A percentile compares a stretch with the other conserved stretches of the same genome.
Evolutionary conservation across 2,888 invertebrate genomes (phyloP).

Genomic region (Philaethria dido): DNA sequence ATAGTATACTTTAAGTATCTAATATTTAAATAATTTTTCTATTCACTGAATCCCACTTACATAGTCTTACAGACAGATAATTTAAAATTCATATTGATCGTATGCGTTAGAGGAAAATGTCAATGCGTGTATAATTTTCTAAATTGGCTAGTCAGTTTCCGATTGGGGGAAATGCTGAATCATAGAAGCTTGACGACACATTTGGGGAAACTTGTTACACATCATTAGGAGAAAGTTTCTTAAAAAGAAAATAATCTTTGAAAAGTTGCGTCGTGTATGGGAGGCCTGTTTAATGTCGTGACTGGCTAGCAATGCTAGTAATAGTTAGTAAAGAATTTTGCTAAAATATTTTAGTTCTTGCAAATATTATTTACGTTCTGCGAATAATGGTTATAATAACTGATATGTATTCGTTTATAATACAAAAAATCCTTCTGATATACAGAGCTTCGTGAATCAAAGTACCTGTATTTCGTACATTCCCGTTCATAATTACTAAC

Average conservation of each 20-base stretch:
- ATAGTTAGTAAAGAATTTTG: conserved; percentile 70
- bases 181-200: conserved; percentile 6
- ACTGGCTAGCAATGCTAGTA: conserved; percentile 63
- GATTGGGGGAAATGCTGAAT: conserved; percentile 19
- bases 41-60: conserved; percentile 1
- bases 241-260: not conserved
- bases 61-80: conserved; percentile 2
- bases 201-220: conserved; percentile 12
- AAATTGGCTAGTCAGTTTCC: conserved; percentile 17
- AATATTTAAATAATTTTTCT: not conserved
- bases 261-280: conserved; percentile 47
- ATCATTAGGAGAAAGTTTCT: conserved; percentile 1
- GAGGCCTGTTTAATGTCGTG: conserved; percentile 65
- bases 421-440: conserved; percentile 4
- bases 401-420: conserved; percentile 31
- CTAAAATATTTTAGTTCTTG: conserved; percentile 70
- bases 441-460: not conserved
- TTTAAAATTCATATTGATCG: conserved; percentile 13
- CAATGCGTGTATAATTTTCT: conserved; percentile 16
- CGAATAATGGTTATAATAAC: conserved; percentile 51
- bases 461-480: not conserved
- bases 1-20: too few species aligned
- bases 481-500: conserved; percentile 4
- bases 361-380: conserved; percentile 63
- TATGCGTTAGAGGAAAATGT: conserved; percentile 12